A percentile compares a stretch with the other conserved stretches of the same genome.
These are phyloP conservation scores for Saguinus imperator DNA, from an alignment of 2,113 vertebrate genomes.

Conservation along the genomic window DNA sequence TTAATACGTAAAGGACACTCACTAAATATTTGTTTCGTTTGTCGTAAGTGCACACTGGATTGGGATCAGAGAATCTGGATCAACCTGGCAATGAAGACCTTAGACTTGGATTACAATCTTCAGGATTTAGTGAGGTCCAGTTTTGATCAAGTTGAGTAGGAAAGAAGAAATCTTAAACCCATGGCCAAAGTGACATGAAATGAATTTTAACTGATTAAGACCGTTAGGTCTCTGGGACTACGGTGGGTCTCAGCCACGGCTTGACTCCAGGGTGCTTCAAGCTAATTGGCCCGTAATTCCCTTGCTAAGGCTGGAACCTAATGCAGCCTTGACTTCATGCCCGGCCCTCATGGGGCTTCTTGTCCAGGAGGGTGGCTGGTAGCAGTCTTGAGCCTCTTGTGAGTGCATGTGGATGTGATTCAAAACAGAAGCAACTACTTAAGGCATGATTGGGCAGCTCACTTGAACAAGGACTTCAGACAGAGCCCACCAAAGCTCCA, in stretches of 20 bases:
- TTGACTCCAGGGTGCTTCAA: neutral
- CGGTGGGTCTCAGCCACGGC: neutral
- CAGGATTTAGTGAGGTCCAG: neutral
- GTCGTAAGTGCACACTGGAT: neutral
- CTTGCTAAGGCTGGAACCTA: neutral
- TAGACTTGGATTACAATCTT: neutral
- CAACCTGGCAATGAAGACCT: neutral
- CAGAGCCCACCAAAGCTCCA: neutral
- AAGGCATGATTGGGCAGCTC: neutral
- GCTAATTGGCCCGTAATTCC: neutral
- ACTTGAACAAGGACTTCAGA: neutral
- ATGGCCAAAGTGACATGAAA: neutral
- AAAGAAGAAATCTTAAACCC: neutral
- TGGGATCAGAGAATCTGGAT: neutral
- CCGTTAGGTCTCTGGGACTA: neutral
- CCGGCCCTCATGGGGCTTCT: no score
- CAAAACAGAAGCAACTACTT: neutral
- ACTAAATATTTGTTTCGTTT: neutral
- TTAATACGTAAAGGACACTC: neutral
- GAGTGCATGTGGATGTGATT: neutral
- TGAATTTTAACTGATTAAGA: neutral
- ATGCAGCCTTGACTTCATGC: neutral
- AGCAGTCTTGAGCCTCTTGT: neutral
- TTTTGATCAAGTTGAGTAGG: neutral
- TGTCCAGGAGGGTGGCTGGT: neutral